Evolutionary conservation across 2,888 invertebrate genomes (phyloP).

Genomic region (Sinopyrophorus schimmeli): DNA sequence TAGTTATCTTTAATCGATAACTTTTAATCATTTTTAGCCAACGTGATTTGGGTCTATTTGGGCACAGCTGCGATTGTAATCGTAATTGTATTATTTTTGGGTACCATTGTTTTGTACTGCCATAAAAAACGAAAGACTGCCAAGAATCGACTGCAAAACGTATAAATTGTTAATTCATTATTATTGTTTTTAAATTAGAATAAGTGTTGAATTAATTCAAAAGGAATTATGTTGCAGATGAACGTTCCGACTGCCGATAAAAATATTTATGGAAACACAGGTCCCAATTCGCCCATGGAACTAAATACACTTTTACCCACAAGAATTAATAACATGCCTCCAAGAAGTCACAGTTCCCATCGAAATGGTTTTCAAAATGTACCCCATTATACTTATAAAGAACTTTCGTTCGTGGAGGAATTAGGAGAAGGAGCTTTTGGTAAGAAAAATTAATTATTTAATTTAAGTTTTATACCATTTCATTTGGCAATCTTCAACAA

Average conservation of each 20-base stretch:
- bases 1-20: too few relatives aligned
- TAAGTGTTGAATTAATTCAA: too few relatives aligned
- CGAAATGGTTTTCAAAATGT: constrained; percentile 60
- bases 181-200: neutral
- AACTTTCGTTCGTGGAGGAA: constrained; percentile 86
- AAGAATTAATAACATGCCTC: constrained; percentile 52
- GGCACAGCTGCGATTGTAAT: constrained; percentile 63
- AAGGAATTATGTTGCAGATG: constrained; percentile 51
- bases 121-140: constrained; percentile 62
- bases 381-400: constrained; percentile 83
- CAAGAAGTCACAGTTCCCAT: constrained; percentile 47
- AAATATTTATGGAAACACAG: constrained; percentile 81
- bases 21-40: constrained; percentile 62
- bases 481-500: too few relatives aligned
- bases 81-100: constrained; percentile 59
- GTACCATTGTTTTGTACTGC: constrained; percentile 65
- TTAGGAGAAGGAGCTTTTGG: constrained; percentile 97
- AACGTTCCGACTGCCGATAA: constrained; percentile 74
- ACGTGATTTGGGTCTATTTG: constrained; percentile 81
- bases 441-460: too few relatives aligned
- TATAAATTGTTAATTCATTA: constrained; percentile 45
- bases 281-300: constrained; percentile 78
- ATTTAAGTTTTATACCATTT: too few relatives aligned
- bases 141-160: constrained; percentile 68
- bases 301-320: constrained; percentile 76